These are phyloP conservation scores for Priocnemis perturbator DNA, from an alignment of 2,888 invertebrate species.

Conservation along the genomic window DNA sequence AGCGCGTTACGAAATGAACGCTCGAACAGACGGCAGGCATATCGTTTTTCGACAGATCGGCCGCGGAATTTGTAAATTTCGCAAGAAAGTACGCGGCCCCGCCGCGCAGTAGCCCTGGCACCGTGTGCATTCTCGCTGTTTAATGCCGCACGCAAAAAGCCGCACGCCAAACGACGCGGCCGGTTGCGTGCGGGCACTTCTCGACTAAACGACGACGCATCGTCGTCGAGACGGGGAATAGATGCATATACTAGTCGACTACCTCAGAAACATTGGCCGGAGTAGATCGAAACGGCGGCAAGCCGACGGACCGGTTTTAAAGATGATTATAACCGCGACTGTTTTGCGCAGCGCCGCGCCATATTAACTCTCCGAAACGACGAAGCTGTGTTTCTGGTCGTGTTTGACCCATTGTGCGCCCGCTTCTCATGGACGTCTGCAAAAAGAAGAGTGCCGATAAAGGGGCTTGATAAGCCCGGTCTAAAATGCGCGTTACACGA, in stretches of 20 bases:
- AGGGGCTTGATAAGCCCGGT: too few species aligned
- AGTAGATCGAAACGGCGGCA: not conserved
- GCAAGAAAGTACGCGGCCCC: slow-evolving; percentile 10
- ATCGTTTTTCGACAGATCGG: slow-evolving; percentile 20
- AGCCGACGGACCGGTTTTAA: slow-evolving; percentile 16
- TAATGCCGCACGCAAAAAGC: not conserved
- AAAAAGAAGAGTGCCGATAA: too few species aligned
- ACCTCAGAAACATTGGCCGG: too few species aligned
- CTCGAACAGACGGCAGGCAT: not conserved
- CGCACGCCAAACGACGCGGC: not conserved
- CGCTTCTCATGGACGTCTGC: too few species aligned
- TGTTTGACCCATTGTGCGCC: too few species aligned
- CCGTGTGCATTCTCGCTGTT: not conserved
- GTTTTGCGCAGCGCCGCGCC: not conserved
- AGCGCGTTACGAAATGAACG: slow-evolving; percentile 26
- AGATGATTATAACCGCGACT: slow-evolving; percentile 1
- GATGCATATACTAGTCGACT: too few species aligned
- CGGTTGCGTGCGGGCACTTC: too few species aligned
- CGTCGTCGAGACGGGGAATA: too few species aligned
- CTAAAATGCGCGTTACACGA: too few species aligned
- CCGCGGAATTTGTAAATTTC: slow-evolving; percentile 12
- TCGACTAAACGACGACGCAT: too few species aligned
- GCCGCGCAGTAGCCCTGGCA: not conserved
- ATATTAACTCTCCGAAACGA: too few species aligned
- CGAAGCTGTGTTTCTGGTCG: too few species aligned